A percentile compares a stretch with the other conserved stretches of the same genome.
phyloP scores from a whole-genome alignment of 1,140 invertebrate genomes.

The Scaptomyza graminum region DNA sequence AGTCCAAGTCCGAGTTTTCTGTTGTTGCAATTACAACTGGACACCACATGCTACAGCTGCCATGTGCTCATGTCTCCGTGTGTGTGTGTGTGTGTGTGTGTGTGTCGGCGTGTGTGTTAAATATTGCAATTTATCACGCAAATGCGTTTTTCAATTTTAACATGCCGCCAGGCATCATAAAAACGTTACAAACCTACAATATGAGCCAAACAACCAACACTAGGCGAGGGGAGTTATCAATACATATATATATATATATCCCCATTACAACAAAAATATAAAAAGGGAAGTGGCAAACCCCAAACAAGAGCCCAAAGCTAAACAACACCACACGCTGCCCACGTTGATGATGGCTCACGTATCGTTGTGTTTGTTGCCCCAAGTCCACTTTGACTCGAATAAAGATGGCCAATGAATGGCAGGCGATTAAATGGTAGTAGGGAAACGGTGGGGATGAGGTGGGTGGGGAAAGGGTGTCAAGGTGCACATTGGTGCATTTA shows the following conservation, averaged over 20 bases:
- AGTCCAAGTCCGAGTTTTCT: conserved; percentile 34
- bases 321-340: conserved; percentile 20
- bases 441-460: background rate
- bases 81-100: conserved; percentile 2
- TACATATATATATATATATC: background rate
- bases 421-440: conserved; percentile 8
- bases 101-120: conserved; percentile 74
- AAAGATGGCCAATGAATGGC: conserved; percentile 20
- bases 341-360: conserved; percentile 51
- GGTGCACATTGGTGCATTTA: background rate
- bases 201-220: conserved; percentile 65
- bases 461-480: background rate
- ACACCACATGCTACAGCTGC: conserved; percentile 81
- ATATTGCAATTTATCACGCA: conserved; percentile 84
- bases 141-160: conserved; percentile 84
- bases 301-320: conserved; percentile 16
- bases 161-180: conserved; percentile 84
- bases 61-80: conserved; percentile 54
- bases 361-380: conserved; percentile 4
- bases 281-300: conserved; percentile 38
- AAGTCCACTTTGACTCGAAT: background rate
- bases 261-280: too few species aligned
- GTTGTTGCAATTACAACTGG: conserved; percentile 82
- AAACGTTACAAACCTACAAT: conserved; percentile 82
- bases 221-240: too few species aligned